Percentiles rank a stretch among this genome's conserved stretches.
phyloP scores from a whole-genome alignment of 2,797 vertebrate species.

The Varecia variegata region DNA sequence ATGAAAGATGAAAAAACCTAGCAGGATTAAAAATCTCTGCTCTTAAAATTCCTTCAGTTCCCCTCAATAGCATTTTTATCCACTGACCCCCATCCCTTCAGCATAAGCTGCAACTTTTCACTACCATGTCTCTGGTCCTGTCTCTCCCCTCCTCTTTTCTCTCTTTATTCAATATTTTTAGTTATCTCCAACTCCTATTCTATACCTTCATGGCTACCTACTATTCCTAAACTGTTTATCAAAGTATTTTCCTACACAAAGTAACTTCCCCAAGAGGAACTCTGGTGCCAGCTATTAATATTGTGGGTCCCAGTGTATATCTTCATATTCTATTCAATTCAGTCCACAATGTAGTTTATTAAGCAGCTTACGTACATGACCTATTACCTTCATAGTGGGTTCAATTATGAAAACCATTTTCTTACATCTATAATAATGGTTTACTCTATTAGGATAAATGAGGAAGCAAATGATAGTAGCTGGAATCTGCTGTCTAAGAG shows the following conservation, averaged over 20 bases:
- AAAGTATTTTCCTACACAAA: not conserved
- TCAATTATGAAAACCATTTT: not conserved
- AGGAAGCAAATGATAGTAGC: not conserved
- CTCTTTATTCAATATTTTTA: not conserved
- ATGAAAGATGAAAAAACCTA: not conserved
- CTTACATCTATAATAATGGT: not conserved
- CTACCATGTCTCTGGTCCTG: not conserved
- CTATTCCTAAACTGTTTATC: slow-evolving; percentile 1
- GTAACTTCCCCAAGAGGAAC: not conserved
- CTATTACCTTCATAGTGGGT: not conserved
- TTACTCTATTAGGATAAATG: not conserved
- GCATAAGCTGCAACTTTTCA: not conserved
- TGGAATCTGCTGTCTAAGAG: not conserved
- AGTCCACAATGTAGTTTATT: not conserved
- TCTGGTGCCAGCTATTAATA: not conserved
- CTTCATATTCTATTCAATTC: not conserved
- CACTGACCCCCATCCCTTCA: not conserved
- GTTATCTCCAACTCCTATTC: not conserved
- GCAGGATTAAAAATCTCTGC: not conserved
- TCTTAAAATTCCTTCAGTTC: not conserved
- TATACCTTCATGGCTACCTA: not conserved
- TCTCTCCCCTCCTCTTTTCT: not conserved
- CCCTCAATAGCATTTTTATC: not conserved
- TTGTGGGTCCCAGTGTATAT: not conserved
- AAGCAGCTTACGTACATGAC: not conserved